A percentile compares a stretch with the other conserved stretches of the same genome.
These are phyloP conservation scores for Dasyprocta punctata DNA, from an alignment of 2,113 vertebrate species.

Conservation along the genomic window DNA sequence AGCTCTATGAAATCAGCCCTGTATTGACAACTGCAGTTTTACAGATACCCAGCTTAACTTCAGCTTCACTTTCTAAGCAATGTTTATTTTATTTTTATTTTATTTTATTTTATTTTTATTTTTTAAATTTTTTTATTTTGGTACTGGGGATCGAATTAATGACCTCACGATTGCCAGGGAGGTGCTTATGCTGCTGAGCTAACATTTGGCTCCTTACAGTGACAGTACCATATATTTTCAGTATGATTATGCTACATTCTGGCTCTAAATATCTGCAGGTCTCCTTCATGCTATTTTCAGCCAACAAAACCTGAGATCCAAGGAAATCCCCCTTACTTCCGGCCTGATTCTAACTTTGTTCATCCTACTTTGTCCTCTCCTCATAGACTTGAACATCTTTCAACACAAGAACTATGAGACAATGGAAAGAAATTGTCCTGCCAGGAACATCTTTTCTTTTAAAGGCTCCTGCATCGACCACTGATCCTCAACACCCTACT, in stretches of 20 bases:
- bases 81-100: too few species aligned
- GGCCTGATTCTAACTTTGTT: background rate
- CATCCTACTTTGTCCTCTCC: too few species aligned
- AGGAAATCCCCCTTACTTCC: background rate
- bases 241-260: background rate
- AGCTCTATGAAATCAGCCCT: background rate
- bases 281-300: background rate
- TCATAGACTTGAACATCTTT: background rate
- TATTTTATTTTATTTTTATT: too few species aligned
- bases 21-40: background rate
- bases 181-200: too few species aligned
- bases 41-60: background rate
- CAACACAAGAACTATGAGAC: background rate
- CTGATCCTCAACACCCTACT: fast-evolving
- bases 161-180: too few species aligned
- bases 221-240: background rate
- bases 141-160: too few species aligned
- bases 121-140: too few species aligned
- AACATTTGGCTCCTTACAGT: background rate
- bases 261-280: background rate
- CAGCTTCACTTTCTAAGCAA: background rate
- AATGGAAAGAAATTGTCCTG: background rate
- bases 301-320: background rate
- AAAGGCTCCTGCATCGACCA: background rate
- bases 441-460: background rate